phyloP scores from a whole-genome alignment of 2,113 vertebrate species.

The Carollia perspicillata region DNA sequence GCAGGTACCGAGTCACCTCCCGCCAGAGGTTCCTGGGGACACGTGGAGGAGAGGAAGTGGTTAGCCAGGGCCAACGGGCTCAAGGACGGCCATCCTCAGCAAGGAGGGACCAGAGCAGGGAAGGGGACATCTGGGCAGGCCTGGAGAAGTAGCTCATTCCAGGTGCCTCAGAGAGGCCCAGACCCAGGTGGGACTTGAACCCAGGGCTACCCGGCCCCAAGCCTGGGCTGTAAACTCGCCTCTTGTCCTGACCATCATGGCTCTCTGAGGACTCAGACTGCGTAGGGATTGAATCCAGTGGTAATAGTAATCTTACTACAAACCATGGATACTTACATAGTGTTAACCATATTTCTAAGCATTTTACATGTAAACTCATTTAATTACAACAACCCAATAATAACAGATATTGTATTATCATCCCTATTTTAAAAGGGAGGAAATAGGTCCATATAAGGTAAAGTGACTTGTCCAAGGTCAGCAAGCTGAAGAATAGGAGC shows the following conservation, averaged over 20 bases:
- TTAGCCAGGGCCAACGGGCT: background rate
- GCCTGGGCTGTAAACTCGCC: background rate
- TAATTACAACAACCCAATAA: background rate
- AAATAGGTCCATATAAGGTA: background rate
- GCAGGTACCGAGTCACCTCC: conserved; percentile 90
- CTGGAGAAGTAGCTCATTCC: fast-evolving
- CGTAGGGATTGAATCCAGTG: background rate
- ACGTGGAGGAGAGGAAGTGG: background rate
- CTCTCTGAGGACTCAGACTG: background rate
- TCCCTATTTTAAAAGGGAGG: background rate
- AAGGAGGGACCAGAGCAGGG: background rate
- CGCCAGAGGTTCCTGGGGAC: conserved; percentile 89
- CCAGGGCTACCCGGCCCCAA: background rate
- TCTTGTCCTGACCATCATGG: background rate
- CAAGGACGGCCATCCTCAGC: fast-evolving
- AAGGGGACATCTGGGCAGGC: too few species aligned
- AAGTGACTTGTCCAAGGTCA: background rate
- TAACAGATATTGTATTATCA: background rate
- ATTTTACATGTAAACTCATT: background rate
- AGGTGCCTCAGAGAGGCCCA: background rate
- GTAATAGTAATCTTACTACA: fast-evolving
- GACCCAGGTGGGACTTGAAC: background rate
- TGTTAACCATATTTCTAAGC: background rate
- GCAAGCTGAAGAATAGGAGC: background rate
- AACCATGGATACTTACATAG: background rate